Evolutionary conservation across 2,888 invertebrate species (phyloP), one percentile per base, ranked within the genome.

Genomic region (Tipula lateralis): DNA sequence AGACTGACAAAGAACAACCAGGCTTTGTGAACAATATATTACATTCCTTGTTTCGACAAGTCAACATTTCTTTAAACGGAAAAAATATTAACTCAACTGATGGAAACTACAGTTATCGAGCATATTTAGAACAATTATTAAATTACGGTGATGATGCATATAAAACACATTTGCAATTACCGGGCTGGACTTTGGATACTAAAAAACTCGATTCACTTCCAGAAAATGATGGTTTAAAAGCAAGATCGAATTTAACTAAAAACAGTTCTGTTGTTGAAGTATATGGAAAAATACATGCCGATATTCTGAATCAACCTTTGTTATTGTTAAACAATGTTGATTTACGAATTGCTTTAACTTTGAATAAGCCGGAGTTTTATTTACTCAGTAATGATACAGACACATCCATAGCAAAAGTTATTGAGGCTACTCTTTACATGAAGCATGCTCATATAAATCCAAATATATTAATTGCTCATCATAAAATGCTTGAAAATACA

Each of bases 11-110:
- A 29, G 29, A 16, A 13, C 83, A 66, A 44, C 39, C 30, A 1
- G 32, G 81, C 19, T n/a, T 83, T 24, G 83, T 84, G 4, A 86
- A 86, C 30, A 85, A 85, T 39, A 30, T 84, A 1, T 4, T 85
- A 2, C 85, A 86, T 44, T 85, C 85, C 0, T 29, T 85, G 5
- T 85, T 85, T 39, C 44, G 36, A 3, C 85, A 86, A 32, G 39
- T 85, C 0, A 85, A 84, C 12, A 29, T 84, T 16, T 81, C 13
- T 66, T 82, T 85, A 32, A 85, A 85, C 84, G 84, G 85, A 5
- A 85, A 85, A 82, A 66, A 36, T 36, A 85, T 86, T 16, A 83
- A 83, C 29, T 39, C 84, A 30, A 50, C 85, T 1, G 82, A 84
- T 19, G 84, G 84, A 9, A 84, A 80, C 50, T 85, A 85, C 29